Percentiles rank a stretch among this genome's conserved stretches.
These are phyloP conservation scores for Oxygymnocypris stewartii DNA, from an alignment of 2,113 vertebrate genomes.

Conservation along the genomic window DNA sequence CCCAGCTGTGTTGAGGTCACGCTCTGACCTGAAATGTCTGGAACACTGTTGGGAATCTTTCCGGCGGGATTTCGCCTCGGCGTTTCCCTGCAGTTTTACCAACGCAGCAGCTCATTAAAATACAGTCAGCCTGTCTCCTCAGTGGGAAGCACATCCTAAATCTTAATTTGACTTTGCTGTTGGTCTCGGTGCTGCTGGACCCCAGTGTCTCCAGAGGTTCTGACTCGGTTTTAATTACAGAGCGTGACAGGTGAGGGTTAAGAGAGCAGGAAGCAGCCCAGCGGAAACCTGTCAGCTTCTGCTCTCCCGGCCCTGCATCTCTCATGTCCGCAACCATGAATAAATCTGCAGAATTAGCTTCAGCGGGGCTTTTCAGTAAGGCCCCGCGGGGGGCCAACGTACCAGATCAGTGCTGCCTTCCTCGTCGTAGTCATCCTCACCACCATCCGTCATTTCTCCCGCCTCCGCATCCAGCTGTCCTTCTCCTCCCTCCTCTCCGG, in stretches of 20 bases:
- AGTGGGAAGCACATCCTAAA: constrained; percentile 15
- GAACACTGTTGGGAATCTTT: neutral
- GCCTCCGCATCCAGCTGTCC: constrained; percentile 89
- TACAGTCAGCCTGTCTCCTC: neutral
- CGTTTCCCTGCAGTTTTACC: constrained; percentile 29
- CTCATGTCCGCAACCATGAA: constrained; percentile 70
- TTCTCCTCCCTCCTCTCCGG: constrained; percentile 88
- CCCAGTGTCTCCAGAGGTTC: constrained; percentile 40
- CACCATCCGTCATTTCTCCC: constrained; percentile 95
- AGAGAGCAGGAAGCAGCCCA: constrained; percentile 37
- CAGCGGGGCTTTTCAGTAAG: constrained; percentile 50
- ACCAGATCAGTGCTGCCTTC: constrained; percentile 95
- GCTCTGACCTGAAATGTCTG: neutral
- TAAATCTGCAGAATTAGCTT: constrained; percentile 72
- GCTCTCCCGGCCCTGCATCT: constrained; percentile 61
- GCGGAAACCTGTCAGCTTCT: neutral
- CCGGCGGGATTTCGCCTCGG: neutral
- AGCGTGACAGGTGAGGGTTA: constrained; percentile 27
- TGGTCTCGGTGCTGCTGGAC: constrained; percentile 38
- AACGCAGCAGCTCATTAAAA: constrained; percentile 24
- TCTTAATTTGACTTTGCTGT: constrained; percentile 47
- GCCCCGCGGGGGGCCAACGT: constrained; percentile 46
- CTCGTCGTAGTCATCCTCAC: constrained; percentile 96
- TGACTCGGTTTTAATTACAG: constrained; percentile 60
- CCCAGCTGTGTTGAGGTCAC: neutral